Evolutionary conservation across 2,797 vertebrate genomes (phyloP).

Genomic region (Melanotaenia nigrans): DNA sequence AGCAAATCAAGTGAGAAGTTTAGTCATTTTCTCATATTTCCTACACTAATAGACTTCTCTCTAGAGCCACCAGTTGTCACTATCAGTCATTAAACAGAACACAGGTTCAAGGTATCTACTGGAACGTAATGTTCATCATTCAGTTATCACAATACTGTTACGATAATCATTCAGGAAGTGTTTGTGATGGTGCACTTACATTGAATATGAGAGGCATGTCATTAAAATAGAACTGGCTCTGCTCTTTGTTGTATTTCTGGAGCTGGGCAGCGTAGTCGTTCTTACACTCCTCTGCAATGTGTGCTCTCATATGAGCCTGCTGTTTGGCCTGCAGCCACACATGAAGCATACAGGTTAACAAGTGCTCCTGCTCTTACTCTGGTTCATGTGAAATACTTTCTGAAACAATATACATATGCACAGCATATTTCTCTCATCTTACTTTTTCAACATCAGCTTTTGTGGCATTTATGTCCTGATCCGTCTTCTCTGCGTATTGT

Average conservation of each 20-base stretch:
- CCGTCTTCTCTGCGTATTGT: slow-evolving; percentile 86
- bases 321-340: slow-evolving; percentile 86
- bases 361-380: not conserved
- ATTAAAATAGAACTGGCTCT: slow-evolving; percentile 89
- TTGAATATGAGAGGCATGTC: slow-evolving; percentile 91
- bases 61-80: not conserved
- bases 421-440: slow-evolving; percentile 8
- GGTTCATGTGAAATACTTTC: not conserved
- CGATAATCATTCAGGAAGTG: not conserved
- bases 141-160: not conserved
- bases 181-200: slow-evolving; percentile 74
- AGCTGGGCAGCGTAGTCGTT: slow-evolving; percentile 90
- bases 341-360: slow-evolving; percentile 29
- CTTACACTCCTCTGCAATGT: slow-evolving; percentile 91
- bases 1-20: not conserved
- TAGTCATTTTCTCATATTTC: not conserved
- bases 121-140: not conserved
- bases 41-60: not conserved
- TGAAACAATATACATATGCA: not conserved
- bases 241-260: slow-evolving; percentile 91
- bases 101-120: not conserved
- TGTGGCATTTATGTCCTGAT: slow-evolving; percentile 91
- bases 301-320: slow-evolving; percentile 87
- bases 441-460: slow-evolving; percentile 94
- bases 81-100: not conserved